phyloP scores from a whole-genome alignment of 2,888 invertebrate genomes.

The Oscheius sp. region DNA sequence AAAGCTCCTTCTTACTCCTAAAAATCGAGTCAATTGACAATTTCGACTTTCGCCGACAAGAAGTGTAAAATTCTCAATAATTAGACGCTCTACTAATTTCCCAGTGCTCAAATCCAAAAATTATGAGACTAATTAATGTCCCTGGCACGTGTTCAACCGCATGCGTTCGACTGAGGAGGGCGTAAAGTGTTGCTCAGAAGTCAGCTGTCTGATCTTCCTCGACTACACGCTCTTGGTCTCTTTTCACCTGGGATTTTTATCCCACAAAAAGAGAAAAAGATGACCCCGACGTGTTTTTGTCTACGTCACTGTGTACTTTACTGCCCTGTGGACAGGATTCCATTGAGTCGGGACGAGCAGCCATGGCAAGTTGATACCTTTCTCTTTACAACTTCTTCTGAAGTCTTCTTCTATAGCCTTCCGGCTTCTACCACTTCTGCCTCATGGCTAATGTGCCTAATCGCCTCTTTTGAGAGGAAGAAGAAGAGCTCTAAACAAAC shows the following conservation, averaged over 20 bases:
- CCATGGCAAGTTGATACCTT: conserved; percentile 53
- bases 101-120: background rate
- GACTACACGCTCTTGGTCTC: too few species aligned
- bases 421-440: background rate
- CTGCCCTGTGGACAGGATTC: conserved; percentile 51
- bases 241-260: too few species aligned
- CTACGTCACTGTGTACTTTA: conserved; percentile 32
- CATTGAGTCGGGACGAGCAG: conserved; percentile 65
- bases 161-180: conserved; percentile 15
- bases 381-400: background rate
- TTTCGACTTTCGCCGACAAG: too few species aligned
- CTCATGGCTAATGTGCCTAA: conserved; percentile 3
- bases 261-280: background rate
- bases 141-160: conserved; percentile 14
- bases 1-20: too few species aligned
- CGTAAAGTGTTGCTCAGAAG: conserved; percentile 18
- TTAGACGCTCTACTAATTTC: too few species aligned
- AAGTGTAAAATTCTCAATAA: too few species aligned
- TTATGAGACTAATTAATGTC: background rate
- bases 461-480: background rate
- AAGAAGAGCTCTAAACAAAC: conserved; percentile 1
- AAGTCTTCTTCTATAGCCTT: background rate
- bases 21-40: too few species aligned
- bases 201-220: conserved; percentile 13
- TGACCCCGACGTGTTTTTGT: conserved; percentile 34